Evolutionary conservation across 2,888 invertebrate genomes (phyloP).

Genomic region (Lithophane semibrunnea): DNA sequence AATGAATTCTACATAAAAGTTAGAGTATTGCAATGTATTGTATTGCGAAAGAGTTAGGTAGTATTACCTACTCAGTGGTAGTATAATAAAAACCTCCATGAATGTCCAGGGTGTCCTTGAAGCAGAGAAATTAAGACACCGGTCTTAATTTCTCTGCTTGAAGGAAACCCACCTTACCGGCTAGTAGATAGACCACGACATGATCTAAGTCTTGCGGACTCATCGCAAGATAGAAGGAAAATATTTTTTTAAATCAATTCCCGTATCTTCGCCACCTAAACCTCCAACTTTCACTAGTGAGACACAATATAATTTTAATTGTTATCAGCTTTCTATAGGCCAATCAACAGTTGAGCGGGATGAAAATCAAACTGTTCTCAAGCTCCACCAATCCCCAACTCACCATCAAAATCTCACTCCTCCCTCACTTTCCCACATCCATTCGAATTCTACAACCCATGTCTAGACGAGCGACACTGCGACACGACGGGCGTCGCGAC

Average conservation of each 20-base stretch:
- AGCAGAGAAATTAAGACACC: too few relatives aligned
- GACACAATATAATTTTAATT: too few relatives aligned
- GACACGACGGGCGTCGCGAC: conserved; percentile 60
- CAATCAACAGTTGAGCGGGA: background rate
- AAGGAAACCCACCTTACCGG: background rate
- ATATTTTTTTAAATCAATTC: background rate
- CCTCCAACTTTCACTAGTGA: too few relatives aligned
- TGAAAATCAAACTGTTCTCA: background rate
- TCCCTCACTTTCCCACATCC: conserved; percentile 51
- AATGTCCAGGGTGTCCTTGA: too few relatives aligned
- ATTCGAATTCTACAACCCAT: conserved; percentile 38
- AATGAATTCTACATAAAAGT: too few relatives aligned
- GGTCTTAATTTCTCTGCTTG: too few relatives aligned
- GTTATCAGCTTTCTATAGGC: too few relatives aligned
- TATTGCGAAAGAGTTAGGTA: too few relatives aligned
- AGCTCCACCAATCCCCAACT: background rate
- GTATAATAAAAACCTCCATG: too few relatives aligned
- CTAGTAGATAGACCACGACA: background rate
- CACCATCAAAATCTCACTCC: conserved; percentile 18
- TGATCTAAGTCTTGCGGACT: background rate
- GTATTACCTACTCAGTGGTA: too few relatives aligned
- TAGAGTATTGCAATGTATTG: background rate
- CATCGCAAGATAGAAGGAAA: background rate
- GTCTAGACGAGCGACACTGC: conserved; percentile 60
- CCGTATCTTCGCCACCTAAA: background rate